Evolutionary conservation across 2,113 vertebrate genomes (phyloP).

Genomic region (Aegotheles bennettii): DNA sequence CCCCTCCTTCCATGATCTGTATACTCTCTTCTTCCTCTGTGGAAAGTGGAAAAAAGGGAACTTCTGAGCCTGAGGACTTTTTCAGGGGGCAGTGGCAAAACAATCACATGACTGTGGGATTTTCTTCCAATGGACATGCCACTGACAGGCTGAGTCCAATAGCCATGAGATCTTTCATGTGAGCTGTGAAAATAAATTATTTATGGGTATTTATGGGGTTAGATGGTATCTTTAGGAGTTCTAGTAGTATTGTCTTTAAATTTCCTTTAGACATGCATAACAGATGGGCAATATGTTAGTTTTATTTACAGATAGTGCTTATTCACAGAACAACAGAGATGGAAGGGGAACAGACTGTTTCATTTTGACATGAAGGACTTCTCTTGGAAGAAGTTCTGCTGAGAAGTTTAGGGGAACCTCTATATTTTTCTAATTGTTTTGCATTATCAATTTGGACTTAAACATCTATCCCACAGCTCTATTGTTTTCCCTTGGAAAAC

Average conservation of each 20-base stretch:
- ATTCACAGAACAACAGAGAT: not conserved
- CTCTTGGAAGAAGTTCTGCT: conserved; percentile 2
- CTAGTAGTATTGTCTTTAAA: not conserved
- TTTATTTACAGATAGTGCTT: not conserved
- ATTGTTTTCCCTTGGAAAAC: conserved; percentile 54
- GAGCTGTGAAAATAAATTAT: conserved; percentile 39
- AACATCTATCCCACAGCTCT: not conserved
- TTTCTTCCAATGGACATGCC: not conserved
- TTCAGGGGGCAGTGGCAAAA: not conserved
- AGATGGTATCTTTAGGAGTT: conserved; percentile 22
- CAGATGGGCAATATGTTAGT: not conserved
- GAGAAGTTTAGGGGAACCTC: not conserved
- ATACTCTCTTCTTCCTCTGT: no score
- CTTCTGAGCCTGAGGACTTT: not conserved
- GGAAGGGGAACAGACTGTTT: not conserved
- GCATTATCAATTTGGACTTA: conserved; percentile 1
- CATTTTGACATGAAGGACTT: conserved; percentile 1
- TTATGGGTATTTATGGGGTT: not conserved
- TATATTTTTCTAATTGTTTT: not conserved
- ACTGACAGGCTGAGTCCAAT: not conserved
- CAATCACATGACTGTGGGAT: not conserved
- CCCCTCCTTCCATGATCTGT: no score
- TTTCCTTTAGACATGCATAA: not conserved
- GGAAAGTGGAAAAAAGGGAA: not conserved
- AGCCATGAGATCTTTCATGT: not conserved